Conservation (phyloP, 2,113 vertebrate species). For the Microtus pennsylvanicus region DNA sequence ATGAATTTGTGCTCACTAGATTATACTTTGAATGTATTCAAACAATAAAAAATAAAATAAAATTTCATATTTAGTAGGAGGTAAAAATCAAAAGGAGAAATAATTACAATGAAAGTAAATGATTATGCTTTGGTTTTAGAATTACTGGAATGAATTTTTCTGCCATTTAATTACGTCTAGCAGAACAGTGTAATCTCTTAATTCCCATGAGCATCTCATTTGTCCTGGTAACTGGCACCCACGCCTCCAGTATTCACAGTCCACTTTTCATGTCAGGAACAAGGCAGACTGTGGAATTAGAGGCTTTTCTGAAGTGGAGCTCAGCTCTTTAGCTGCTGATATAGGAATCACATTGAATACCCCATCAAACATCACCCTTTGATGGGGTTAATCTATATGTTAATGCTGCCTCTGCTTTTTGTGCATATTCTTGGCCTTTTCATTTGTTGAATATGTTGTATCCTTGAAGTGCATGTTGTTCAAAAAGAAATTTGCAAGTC, state of each 20-base stretch:
- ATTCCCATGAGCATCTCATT: conserved; percentile 78
- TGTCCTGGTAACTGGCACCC: conserved; percentile 71
- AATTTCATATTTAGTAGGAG: not conserved
- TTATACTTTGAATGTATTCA: conserved; percentile 62
- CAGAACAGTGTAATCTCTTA: conserved; percentile 83
- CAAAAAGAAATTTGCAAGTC: conserved; percentile 61
- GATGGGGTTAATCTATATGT: conserved; percentile 77
- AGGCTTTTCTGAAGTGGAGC: conserved; percentile 66
- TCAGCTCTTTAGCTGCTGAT: conserved; percentile 64
- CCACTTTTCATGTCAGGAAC: conserved; percentile 71
- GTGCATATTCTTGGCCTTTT: conserved; percentile 35
- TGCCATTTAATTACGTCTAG: conserved; percentile 83
- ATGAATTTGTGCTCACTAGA: not conserved
- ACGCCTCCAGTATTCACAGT: conserved; percentile 51
- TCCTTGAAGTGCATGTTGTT: conserved; percentile 52
- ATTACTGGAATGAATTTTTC: conserved; percentile 83
- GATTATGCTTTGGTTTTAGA: conserved; percentile 71
- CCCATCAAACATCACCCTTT: conserved; percentile 68
- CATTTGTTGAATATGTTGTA: conserved; percentile 53
- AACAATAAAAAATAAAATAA: conserved; percentile 73
- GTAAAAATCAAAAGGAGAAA: not conserved
- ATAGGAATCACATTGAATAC: conserved; percentile 60
- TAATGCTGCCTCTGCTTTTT: conserved; percentile 63
- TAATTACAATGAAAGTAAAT: conserved; percentile 58
- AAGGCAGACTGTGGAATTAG: conserved; percentile 45